Conservation (phyloP, 2,888 invertebrate genomes). For the Adineta ricciae region DNA sequence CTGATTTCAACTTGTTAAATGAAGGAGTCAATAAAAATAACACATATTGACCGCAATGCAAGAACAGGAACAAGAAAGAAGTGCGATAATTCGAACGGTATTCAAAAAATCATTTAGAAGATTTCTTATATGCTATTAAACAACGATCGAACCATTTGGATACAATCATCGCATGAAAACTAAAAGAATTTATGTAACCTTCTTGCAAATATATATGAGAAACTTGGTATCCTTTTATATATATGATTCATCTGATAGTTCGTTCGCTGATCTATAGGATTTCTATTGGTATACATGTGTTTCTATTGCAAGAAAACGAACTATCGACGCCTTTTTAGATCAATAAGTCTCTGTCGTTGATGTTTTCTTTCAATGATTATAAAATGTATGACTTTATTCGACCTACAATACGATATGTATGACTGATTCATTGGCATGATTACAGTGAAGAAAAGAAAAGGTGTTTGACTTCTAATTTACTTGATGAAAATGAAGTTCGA, state of each 20-base stretch:
- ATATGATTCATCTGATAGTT: not conserved
- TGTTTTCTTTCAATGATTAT: too few relatives aligned
- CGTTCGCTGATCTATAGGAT: not conserved
- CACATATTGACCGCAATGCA: not conserved
- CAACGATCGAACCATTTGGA: not conserved
- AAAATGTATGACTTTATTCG: too few relatives aligned
- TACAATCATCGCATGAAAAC: not conserved
- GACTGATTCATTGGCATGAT: too few relatives aligned
- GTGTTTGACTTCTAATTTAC: too few relatives aligned
- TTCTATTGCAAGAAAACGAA: not conserved
- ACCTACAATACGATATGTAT: too few relatives aligned
- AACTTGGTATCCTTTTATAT: not conserved
- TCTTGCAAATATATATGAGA: not conserved
- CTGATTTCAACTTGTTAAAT: not conserved
- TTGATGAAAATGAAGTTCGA: too few relatives aligned
- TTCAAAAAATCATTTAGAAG: not conserved
- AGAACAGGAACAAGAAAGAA: not conserved
- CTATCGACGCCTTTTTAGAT: not conserved
- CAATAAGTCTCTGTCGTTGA: too few relatives aligned
- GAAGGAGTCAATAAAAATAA: not conserved
- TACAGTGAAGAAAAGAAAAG: too few relatives aligned
- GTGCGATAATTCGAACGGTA: not conserved
- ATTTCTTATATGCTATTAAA: not conserved
- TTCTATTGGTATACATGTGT: not conserved
- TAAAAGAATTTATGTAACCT: not conserved